Evolutionary conservation across 35 echinoderm and acorn worm genomes (phyloP).

Genomic region (Diadema setosum): DNA sequence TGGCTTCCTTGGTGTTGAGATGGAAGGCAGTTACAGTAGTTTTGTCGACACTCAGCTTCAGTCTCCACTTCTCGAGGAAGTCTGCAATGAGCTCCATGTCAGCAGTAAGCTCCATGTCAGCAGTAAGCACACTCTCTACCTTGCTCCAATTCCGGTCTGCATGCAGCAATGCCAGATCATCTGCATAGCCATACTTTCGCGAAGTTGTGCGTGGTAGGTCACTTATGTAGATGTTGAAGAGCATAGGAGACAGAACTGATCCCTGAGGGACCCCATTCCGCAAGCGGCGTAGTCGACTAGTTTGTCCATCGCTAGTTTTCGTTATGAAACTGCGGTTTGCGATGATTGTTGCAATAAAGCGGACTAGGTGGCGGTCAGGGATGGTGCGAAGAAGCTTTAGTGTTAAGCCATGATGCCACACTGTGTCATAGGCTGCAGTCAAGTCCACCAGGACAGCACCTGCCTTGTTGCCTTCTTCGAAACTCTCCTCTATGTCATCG

Average conservation of each 20-base stretch:
- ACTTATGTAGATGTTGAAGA: conserved; percentile 39
- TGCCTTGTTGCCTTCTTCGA: conserved; percentile 3
- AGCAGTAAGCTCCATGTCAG: conserved; percentile 16
- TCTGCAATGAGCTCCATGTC: conserved; percentile 11
- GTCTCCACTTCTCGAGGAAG: background rate
- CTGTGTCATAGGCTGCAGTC: conserved; percentile 31
- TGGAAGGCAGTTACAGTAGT: background rate
- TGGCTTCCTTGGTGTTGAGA: background rate
- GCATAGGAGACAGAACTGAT: conserved; percentile 28
- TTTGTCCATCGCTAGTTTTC: conserved; percentile 17
- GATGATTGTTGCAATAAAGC: background rate
- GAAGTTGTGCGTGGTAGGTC: background rate
- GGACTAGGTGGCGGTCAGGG: background rate
- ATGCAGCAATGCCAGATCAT: background rate
- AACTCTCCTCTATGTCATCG: conserved; percentile 11
- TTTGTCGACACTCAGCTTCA: background rate
- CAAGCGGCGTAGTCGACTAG: background rate
- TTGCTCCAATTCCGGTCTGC: background rate
- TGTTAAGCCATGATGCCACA: conserved; percentile 8
- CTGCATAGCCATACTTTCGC: conserved; percentile 34
- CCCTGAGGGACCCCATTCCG: conserved; percentile 32
- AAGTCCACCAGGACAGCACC: conserved; percentile 37
- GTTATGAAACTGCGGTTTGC: conserved; percentile 18
- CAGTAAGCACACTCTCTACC: background rate
- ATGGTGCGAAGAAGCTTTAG: conserved; percentile 8